These are phyloP conservation scores for Leptopilina clavipes DNA, from an alignment of 1,140 invertebrate genomes.

Conservation along the genomic window DNA sequence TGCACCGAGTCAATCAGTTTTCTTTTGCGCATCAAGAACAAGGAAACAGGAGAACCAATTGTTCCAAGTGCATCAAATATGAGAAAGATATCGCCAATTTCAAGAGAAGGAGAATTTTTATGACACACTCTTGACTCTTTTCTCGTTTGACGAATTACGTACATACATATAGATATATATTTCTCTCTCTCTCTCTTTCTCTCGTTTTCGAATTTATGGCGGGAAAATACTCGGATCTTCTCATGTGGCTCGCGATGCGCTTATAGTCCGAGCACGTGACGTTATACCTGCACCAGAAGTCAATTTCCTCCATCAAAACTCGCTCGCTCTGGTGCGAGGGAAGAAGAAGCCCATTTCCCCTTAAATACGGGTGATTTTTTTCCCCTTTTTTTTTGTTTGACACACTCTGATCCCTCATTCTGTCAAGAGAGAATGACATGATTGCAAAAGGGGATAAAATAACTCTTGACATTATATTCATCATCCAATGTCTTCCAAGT, in stretches of 20 bases:
- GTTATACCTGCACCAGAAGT: slow-evolving; percentile 15
- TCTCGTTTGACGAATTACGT: background rate
- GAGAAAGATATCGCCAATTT: slow-evolving; percentile 22
- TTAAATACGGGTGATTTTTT: background rate
- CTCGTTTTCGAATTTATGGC: slow-evolving; percentile 2
- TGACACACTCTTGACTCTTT: background rate
- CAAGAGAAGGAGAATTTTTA: background rate
- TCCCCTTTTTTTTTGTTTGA: background rate
- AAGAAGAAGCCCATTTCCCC: background rate
- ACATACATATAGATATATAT: background rate
- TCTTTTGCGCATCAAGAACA: slow-evolving; percentile 9
- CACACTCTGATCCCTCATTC: slow-evolving; percentile 15
- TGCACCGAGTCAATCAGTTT: slow-evolving; percentile 30
- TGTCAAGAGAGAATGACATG: background rate
- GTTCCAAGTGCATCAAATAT: slow-evolving; percentile 12
- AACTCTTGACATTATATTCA: background rate
- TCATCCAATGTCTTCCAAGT: background rate
- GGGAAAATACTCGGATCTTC: background rate
- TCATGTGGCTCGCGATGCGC: background rate
- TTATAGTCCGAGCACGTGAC: slow-evolving; percentile 3
- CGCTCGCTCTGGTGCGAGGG: background rate
- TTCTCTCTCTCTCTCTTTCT: too few species aligned
- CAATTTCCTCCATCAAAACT: background rate
- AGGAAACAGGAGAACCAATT: background rate
- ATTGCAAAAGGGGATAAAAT: slow-evolving; percentile 12